Evolutionary conservation across 1,140 invertebrate species (phyloP).

Genomic region (Heliconius hermathena): DNA sequence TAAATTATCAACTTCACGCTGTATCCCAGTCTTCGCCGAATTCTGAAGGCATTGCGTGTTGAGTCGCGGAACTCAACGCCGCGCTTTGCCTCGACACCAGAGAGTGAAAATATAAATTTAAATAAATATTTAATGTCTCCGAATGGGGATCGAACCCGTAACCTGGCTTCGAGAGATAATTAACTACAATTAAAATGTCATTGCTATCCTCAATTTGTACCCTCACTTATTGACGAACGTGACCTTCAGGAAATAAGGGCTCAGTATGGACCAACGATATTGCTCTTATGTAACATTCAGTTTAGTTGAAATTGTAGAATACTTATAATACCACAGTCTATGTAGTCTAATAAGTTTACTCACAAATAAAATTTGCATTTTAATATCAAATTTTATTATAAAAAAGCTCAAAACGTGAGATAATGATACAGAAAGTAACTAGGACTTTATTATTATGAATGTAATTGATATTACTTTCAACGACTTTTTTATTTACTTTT

Average conservation of each 20-base stretch:
- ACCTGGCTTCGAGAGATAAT: no score
- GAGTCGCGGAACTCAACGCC: no score
- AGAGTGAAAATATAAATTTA: no score
- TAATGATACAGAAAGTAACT: neutral
- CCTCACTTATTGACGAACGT: neutral
- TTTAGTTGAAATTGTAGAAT: neutral
- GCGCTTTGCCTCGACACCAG: no score
- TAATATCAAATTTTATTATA: neutral
- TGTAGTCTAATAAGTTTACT: no score
- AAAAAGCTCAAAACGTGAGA: neutral
- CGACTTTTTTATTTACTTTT: neutral
- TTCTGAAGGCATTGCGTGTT: no score
- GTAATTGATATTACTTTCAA: neutral
- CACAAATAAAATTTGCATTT: neutral
- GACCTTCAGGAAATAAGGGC: neutral
- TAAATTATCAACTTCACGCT: neutral
- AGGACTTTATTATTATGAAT: neutral
- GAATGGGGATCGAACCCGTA: no score
- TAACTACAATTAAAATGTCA: neutral
- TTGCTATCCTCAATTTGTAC: neutral
- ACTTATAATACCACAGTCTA: neutral
- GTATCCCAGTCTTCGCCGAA: no score
- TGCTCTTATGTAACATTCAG: neutral
- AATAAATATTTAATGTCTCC: no score
- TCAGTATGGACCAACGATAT: neutral